Evolutionary conservation across 2,113 vertebrate species (phyloP).

Genomic region (Nanorana parkeri): DNA sequence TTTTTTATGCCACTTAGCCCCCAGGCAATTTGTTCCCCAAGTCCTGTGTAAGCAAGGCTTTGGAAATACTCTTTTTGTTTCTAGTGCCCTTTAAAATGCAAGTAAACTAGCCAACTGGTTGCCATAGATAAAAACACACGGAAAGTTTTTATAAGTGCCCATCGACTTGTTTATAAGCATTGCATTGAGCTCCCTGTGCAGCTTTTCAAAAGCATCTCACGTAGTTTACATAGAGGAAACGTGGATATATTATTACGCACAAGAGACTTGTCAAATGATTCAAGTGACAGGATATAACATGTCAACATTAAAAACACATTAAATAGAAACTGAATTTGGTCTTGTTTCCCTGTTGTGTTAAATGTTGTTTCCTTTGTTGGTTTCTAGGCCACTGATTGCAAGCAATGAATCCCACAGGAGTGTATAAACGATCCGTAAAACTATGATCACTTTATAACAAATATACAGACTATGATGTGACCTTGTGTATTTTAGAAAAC

Average conservation of each 20-base stretch:
- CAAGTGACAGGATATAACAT: constrained; percentile 40
- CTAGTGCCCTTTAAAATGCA: too few relatives aligned
- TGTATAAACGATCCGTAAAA: not conserved
- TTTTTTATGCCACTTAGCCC: too few relatives aligned
- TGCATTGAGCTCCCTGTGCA: not conserved
- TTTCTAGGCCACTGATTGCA: constrained; percentile 10
- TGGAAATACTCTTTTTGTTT: too few relatives aligned
- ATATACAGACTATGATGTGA: too few relatives aligned
- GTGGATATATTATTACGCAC: constrained; percentile 7
- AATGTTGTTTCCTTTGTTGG: constrained; percentile 34
- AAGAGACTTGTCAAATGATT: constrained; percentile 39
- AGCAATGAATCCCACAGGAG: not conserved
- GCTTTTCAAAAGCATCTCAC: not conserved
- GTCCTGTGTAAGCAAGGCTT: too few relatives aligned
- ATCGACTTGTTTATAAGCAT: not conserved
- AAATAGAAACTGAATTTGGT: constrained; percentile 20
- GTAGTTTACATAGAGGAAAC: constrained; percentile 10
- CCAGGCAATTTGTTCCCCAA: too few relatives aligned
- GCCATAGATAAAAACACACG: too few relatives aligned
- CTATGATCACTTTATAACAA: too few relatives aligned
- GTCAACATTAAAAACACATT: constrained; percentile 33
- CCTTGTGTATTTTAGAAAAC: too few relatives aligned
- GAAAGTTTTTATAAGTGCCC: too few relatives aligned
- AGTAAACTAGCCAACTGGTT: too few relatives aligned
- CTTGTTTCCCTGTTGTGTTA: constrained; percentile 25